phyloP scores from a whole-genome alignment of 1,140 invertebrate species.

The Babylonia areolata region DNA sequence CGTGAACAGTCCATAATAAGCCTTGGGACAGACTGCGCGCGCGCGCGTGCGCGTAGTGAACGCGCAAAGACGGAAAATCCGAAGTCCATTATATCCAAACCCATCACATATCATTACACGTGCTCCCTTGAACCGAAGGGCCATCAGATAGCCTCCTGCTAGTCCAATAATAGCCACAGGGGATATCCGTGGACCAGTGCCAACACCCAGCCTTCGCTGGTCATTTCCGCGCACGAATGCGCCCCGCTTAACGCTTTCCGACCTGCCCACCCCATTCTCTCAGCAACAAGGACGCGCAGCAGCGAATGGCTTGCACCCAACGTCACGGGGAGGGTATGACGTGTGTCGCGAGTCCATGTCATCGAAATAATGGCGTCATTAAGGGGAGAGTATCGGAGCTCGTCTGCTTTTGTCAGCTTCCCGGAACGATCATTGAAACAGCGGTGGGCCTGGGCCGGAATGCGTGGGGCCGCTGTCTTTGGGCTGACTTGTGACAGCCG shows the following conservation, averaged over 20 bases:
- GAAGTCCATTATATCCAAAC: neutral
- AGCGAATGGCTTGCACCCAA: neutral
- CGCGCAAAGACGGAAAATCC: neutral
- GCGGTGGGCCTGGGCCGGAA: neutral
- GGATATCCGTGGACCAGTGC: too few species aligned
- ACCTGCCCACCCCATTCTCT: neutral
- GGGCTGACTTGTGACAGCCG: neutral
- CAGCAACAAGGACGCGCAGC: neutral
- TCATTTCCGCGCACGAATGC: neutral
- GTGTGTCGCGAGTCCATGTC: neutral
- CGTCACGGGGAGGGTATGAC: neutral
- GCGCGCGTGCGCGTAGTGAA: neutral
- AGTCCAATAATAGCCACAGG: neutral
- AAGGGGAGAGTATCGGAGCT: neutral
- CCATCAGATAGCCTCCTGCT: neutral
- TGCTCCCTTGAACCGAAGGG: neutral
- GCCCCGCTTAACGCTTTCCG: neutral
- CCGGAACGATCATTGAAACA: neutral
- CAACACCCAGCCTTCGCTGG: too few species aligned
- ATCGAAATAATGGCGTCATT: neutral
- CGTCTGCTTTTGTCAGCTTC: neutral
- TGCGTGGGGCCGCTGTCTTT: neutral
- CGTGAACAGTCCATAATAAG: too few species aligned
- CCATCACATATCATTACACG: neutral
- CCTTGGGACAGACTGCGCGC: neutral